A percentile compares a stretch with the other conserved stretches of the same genome.
Conservation (phyloP, 2,888 invertebrate species). For the Phyllotreta cruciferae region DNA sequence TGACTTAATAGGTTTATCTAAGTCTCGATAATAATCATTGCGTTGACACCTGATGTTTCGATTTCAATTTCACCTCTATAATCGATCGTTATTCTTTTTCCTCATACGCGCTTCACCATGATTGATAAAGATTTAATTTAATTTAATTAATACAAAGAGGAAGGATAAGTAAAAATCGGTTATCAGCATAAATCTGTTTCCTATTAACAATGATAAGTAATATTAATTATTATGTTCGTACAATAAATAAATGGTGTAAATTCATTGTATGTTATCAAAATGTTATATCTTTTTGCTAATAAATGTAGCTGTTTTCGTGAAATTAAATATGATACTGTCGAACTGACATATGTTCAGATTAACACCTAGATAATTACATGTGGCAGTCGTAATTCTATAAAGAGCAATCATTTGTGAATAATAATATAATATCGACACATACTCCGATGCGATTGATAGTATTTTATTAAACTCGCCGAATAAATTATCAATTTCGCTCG, state of each 20-base stretch:
- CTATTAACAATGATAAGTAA: conserved; percentile 2
- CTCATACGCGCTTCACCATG: too few relatives aligned
- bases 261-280: conserved; percentile 41
- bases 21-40: conserved; percentile 44
- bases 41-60: conserved; percentile 38
- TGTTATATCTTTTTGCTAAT: conserved; percentile 37
- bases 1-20: conserved; percentile 47
- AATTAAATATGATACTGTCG: conserved; percentile 48
- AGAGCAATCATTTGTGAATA: conserved; percentile 34
- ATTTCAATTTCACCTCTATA: conserved; percentile 2
- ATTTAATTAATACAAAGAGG: too few relatives aligned
- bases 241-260: conserved; percentile 39
- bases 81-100: neutral
- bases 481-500: too few relatives aligned
- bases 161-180: too few relatives aligned
- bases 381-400: conserved; percentile 33
- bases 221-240: conserved; percentile 26
- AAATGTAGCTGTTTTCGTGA: conserved; percentile 40
- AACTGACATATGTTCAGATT: conserved; percentile 49
- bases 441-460: conserved; percentile 21
- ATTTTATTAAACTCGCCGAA: conserved; percentile 8
- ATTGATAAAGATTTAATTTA: neutral
- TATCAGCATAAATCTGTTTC: too few relatives aligned
- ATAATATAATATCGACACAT: conserved; percentile 27
- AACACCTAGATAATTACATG: conserved; percentile 40